phyloP scores from a whole-genome alignment of 1,140 invertebrate species.

The Harlomillsia oculata region DNA sequence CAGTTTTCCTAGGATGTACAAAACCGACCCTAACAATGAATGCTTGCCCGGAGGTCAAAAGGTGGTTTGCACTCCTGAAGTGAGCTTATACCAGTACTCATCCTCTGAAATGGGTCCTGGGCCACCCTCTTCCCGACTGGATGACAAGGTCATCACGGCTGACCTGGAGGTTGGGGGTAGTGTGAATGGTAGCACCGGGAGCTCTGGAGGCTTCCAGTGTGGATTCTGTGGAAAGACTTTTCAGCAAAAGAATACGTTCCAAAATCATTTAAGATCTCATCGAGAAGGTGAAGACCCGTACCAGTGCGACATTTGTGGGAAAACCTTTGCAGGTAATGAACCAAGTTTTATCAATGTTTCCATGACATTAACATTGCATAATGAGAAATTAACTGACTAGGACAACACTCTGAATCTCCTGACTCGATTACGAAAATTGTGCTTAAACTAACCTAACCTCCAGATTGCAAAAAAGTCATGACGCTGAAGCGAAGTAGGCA shows the following conservation, averaged over 20 bases:
- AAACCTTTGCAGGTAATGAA: constrained; percentile 67
- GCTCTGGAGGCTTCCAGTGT: constrained; percentile 42
- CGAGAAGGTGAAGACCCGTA: constrained; percentile 59
- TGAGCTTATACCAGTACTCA: constrained; percentile 35
- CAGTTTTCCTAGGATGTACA: constrained; percentile 15
- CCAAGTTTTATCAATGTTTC: background rate
- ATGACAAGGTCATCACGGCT: background rate
- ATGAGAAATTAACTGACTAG: too few relatives aligned
- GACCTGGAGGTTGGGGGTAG: background rate
- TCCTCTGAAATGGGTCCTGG: constrained; percentile 2
- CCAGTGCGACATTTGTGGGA: constrained; percentile 79
- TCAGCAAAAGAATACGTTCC: constrained; percentile 49
- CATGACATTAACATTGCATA: background rate
- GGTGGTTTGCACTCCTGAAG: constrained; percentile 36
- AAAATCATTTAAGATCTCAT: constrained; percentile 50
- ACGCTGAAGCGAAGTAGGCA: too few relatives aligned
- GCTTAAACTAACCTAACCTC: too few relatives aligned
- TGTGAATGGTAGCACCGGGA: background rate
- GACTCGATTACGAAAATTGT: too few relatives aligned
- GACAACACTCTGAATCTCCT: too few relatives aligned
- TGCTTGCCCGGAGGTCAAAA: constrained; percentile 22
- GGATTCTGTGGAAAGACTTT: constrained; percentile 51
- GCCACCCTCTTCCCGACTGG: background rate
- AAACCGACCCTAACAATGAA: background rate
- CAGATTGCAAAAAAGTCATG: too few relatives aligned